A percentile compares a stretch with the other conserved stretches of the same genome.
Evolutionary conservation across 2,797 vertebrate species (phyloP).

Genomic region (Anisognathus igniventris): DNA sequence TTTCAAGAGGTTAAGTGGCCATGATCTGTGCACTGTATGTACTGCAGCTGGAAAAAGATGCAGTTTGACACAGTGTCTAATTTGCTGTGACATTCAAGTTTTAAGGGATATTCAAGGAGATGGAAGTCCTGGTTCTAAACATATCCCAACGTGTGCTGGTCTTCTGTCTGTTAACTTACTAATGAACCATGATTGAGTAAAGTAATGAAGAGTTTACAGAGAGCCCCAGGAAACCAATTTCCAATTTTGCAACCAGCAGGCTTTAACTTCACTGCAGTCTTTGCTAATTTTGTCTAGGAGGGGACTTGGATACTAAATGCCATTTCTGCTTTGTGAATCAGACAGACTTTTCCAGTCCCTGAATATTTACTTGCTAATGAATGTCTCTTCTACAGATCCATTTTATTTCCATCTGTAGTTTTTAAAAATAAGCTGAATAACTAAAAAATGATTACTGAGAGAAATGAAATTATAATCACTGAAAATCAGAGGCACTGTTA

Average conservation of each 20-base stretch:
- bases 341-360: conserved; percentile 66
- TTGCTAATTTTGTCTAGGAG: conserved; percentile 78
- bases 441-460: conserved; percentile 54
- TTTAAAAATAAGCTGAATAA: conserved; percentile 62
- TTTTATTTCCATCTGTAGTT: conserved; percentile 60
- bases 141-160: conserved; percentile 77
- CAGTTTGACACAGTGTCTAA: conserved; percentile 54
- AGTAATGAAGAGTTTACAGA: conserved; percentile 88
- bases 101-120: conserved; percentile 75
- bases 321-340: conserved; percentile 68
- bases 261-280: conserved; percentile 74
- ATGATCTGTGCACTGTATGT: conserved; percentile 36
- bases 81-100: conserved; percentile 69
- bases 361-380: conserved; percentile 65
- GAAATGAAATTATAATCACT: conserved; percentile 65
- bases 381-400: conserved; percentile 56
- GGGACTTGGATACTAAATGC: conserved; percentile 73
- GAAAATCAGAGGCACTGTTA: conserved; percentile 57
- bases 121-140: conserved; percentile 73
- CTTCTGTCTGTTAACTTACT: conserved; percentile 87
- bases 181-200: conserved; percentile 86
- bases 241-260: conserved; percentile 82
- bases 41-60: conserved; percentile 42
- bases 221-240: conserved; percentile 84
- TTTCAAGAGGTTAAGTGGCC: conserved; percentile 63